Evolutionary conservation across 2,888 invertebrate species (phyloP), one percentile per base, ranked within the genome.

Genomic region (Dicyrtoma fusca): DNA sequence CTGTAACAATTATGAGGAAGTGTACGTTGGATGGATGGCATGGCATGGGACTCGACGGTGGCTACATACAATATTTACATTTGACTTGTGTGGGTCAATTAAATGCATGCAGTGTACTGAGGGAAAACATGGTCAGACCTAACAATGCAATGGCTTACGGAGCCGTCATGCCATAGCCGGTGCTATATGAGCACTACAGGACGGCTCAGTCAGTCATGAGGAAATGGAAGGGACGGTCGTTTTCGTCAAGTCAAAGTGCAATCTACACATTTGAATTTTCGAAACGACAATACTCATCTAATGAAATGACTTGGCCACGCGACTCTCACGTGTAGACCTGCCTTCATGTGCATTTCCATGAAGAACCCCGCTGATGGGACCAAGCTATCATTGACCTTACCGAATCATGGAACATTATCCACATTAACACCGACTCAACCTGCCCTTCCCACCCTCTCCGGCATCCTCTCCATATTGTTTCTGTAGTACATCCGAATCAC

Each of bases 291-390:
- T 77, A 69, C 75, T 49, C 21, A 62, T 75, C 71, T 80, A 77
- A 77, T 79, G 78, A 80, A 80, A 80, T 79, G 73, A 71, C 70
- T 34, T 11, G n/a, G 75, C 66, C 80, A 80, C 80, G 78, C 78
- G 80, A 79, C 79, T 74, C 72, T 72, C 80, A 77, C 78, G 80
- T 79, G 79, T 74, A 62, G 61, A n/a, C 45, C 65, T 1, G 55
- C 59, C 63, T 59, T 65, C 64, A 64, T 73, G 71, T 75, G 59
- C 74, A 72, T 76, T 76, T 75, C 66, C 75, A 75, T 74, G 74
- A 73, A 72, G 75, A 71, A 73, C 71, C 77, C 78, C 74, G 76
- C 78, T 78, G 79, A 68, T 78, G 77, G 73, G 78, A 78, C 72
- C 62, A 19, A 73, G 73, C 75, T 78, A 78, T 75, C 77, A 75